Evolutionary conservation across 2,888 invertebrate species (phyloP).

Genomic region (Amphiduros pacificus): DNA sequence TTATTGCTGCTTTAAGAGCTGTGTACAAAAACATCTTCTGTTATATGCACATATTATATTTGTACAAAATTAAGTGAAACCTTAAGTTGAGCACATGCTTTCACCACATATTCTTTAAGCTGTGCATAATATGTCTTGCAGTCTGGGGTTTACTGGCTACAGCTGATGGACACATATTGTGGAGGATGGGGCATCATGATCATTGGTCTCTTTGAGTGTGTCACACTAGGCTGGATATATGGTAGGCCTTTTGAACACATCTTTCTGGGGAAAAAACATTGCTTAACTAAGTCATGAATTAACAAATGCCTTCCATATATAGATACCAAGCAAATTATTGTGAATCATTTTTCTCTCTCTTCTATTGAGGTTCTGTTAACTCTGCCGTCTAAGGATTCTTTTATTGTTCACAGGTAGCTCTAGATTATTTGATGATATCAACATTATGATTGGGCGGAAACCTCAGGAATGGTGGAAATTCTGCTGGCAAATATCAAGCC

Average conservation of each 20-base stretch:
- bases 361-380: no score
- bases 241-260: constrained; percentile 59
- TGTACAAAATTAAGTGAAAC: no score
- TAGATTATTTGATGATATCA: constrained; percentile 28
- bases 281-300: no score
- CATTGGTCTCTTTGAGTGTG: constrained; percentile 72
- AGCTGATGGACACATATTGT: constrained; percentile 56
- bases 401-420: constrained; percentile 18
- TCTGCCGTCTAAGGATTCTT: no score
- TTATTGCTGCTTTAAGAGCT: no score
- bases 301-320: no score
- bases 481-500: constrained; percentile 29
- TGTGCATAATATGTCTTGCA: constrained; percentile 27
- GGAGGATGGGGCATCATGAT: constrained; percentile 64
- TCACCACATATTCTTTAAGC: not conserved
- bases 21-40: no score
- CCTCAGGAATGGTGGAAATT: constrained; percentile 27
- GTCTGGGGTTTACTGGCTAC: constrained; percentile 55
- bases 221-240: constrained; percentile 72
- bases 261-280: not conserved
- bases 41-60: no score
- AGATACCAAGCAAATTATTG: no score
- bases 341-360: no score
- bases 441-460: constrained; percentile 24
- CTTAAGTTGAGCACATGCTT: no score